Evolutionary conservation across 2,113 vertebrate species (phyloP).

Genomic region (Abramis brama): DNA sequence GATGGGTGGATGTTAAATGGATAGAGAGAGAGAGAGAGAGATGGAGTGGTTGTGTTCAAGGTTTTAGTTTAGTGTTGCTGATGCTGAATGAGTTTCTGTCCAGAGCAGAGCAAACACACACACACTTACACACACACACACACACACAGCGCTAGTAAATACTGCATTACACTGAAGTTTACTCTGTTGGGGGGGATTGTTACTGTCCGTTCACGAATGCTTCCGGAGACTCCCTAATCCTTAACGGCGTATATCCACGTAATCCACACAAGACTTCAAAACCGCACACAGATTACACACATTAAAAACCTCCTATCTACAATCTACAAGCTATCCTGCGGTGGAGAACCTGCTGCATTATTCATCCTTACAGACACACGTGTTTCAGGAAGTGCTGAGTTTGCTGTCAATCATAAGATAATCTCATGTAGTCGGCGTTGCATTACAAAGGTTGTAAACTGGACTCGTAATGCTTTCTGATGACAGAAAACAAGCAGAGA

Average conservation of each 20-base stretch:
- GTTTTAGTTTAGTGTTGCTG: too few species aligned
- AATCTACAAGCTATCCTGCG: not conserved
- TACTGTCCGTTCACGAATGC: not conserved
- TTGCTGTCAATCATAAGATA: too few species aligned
- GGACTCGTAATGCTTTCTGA: not conserved
- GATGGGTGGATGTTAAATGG: not conserved
- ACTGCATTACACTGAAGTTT: not conserved
- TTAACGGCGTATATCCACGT: not conserved
- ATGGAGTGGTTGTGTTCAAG: too few species aligned
- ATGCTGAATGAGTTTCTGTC: too few species aligned
- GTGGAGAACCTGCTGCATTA: not conserved
- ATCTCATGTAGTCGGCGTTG: not conserved
- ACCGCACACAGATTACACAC: constrained; percentile 8
- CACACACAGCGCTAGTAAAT: not conserved
- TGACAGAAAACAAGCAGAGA: not conserved
- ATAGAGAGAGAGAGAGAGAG: accelerated
- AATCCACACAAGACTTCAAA: constrained; percentile 7
- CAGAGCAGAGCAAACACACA: too few species aligned
- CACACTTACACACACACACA: not conserved
- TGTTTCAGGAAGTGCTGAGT: not conserved
- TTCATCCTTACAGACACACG: not conserved
- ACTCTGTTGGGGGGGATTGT: not conserved
- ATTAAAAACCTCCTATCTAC: too few species aligned
- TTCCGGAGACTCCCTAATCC: not conserved
- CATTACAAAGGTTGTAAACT: not conserved